Conservation (phyloP, 2,113 vertebrate species). For the Phylloscopus trochilus region DNA sequence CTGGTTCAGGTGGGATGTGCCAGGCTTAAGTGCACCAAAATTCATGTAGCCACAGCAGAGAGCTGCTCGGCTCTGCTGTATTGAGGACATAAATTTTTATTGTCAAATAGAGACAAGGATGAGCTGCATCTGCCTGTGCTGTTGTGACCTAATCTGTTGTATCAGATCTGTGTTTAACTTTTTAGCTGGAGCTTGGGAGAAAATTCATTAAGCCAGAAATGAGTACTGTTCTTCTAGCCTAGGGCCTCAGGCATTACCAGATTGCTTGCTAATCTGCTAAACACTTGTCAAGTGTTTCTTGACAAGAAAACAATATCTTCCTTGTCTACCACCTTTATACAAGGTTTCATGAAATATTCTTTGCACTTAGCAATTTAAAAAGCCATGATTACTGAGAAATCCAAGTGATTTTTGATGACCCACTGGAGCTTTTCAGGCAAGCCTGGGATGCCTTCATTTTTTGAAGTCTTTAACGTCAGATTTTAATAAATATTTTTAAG, state of each 20-base stretch:
- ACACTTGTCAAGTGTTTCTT: neutral
- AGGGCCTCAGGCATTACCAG: neutral
- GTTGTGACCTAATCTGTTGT: neutral
- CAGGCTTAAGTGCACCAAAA: neutral
- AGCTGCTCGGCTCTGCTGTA: neutral
- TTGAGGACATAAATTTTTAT: neutral
- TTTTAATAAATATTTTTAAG: neutral
- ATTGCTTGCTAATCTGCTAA: neutral
- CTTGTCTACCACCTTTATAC: neutral
- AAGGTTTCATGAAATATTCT: neutral
- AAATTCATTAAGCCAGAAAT: neutral
- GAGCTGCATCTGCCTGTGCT: neutral
- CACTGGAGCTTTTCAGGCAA: neutral
- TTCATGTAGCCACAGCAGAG: fast-evolving
- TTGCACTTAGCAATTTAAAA: neutral
- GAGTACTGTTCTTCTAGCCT: neutral
- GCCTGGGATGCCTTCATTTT: neutral
- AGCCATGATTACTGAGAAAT: neutral
- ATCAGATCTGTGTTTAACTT: neutral
- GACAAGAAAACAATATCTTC: neutral
- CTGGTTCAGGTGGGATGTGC: neutral
- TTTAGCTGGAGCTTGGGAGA: neutral
- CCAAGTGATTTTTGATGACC: neutral
- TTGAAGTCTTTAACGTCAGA: neutral
- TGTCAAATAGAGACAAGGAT: neutral